These are phyloP conservation scores for Saccostrea cuccullata DNA, from an alignment of 1,140 invertebrate species.

Conservation along the genomic window DNA sequence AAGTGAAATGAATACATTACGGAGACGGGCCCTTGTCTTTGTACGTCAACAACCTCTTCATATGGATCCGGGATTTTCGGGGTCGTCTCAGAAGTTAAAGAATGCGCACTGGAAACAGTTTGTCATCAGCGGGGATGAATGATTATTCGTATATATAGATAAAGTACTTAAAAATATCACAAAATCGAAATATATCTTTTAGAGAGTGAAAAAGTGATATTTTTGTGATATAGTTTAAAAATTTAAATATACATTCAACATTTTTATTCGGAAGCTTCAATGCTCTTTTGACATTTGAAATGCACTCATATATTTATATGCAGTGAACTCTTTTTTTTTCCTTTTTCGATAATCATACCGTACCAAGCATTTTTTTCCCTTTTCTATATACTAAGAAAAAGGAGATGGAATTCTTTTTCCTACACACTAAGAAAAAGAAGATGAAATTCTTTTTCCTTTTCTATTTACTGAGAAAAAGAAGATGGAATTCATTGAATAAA, in stretches of 20 bases:
- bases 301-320: background rate
- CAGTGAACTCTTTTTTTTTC: background rate
- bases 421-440: background rate
- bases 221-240: background rate
- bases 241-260: no score
- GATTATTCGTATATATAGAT: slow-evolving; percentile 3
- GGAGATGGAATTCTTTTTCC: background rate
- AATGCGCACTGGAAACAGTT: background rate
- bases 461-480: background rate
- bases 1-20: slow-evolving; percentile 32
- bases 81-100: background rate
- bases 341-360: background rate
- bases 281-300: background rate
- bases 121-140: background rate
- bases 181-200: background rate
- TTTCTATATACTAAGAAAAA: background rate
- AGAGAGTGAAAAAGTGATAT: background rate
- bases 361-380: background rate
- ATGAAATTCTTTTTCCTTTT: background rate
- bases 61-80: background rate
- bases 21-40: background rate
- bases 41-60: slow-evolving; percentile 11
- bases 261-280: no score
- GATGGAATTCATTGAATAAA: background rate
- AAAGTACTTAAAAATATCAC: background rate